Conservation (phyloP, 2,113 vertebrate species). For the Hemicordylus capensis region DNA sequence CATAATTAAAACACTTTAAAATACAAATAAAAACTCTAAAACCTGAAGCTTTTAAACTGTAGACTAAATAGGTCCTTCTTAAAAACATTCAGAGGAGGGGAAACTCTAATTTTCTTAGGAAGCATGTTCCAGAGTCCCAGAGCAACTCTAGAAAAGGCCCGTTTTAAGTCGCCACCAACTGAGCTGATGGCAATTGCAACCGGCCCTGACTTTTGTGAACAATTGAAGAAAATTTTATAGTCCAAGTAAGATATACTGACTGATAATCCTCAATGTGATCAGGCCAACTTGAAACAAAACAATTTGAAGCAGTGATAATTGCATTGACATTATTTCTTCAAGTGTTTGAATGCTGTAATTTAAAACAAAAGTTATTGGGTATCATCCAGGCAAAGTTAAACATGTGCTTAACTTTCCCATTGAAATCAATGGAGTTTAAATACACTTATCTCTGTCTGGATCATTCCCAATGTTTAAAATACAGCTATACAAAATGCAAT, state of each 20-base stretch:
- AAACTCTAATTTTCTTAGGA: too few species aligned
- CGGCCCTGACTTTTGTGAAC: neutral
- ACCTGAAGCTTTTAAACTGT: too few species aligned
- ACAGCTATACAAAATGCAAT: conserved; percentile 12
- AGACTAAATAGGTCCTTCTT: too few species aligned
- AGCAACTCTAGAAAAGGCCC: too few species aligned
- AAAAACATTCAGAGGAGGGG: too few species aligned
- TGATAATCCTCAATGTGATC: neutral
- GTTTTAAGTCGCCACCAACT: too few species aligned
- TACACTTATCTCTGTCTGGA: neutral
- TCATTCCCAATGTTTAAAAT: conserved; percentile 5
- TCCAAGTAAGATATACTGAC: conserved; percentile 15
- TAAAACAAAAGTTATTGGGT: neutral
- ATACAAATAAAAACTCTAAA: too few species aligned
- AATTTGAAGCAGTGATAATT: neutral
- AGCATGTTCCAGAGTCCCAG: too few species aligned
- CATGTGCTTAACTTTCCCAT: neutral
- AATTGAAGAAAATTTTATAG: neutral
- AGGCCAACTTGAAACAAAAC: neutral
- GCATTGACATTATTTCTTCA: neutral
- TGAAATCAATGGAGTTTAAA: neutral
- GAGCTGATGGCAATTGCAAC: too few species aligned
- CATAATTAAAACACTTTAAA: too few species aligned
- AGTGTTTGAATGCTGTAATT: neutral
- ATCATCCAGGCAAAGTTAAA: neutral